Evolutionary conservation across 2,888 invertebrate genomes (phyloP), one percentile per base, ranked within the genome.

Genomic region (Choristoneura rosaceana): DNA sequence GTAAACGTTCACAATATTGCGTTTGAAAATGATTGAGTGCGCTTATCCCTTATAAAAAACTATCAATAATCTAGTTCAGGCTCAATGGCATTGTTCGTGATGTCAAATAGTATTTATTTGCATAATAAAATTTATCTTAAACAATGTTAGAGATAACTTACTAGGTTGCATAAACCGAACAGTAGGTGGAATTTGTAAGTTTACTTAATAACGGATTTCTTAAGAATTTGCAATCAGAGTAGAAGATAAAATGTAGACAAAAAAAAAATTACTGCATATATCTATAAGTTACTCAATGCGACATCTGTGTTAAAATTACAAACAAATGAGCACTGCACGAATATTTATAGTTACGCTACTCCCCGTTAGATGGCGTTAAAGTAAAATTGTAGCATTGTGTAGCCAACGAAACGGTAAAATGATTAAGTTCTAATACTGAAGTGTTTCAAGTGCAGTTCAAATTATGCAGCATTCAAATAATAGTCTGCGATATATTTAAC

Each of bases 311-410:
- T 17, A 10, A 12, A 4, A 2, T 12, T 55, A 25, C 4, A 41
- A 52, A 14, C 14, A 50, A 15, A 9, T 25, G 10, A 10, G 25
- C 25, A 17, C 0, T 33, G 2, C 4, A 12, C 0, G 14, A 50
- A 52, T 15, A 12, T 5, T 7, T 14, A 14, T 55, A 61, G 70
- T 77, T 67, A 8, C 2, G 73, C 76, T 77, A 78, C 69, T 76
- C 55, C 25, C 8, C 63, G 5, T 38, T 63, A 85, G 83, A 81
- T 84, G 81, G 79, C 83, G 78, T 70, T 77, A 25, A 7, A 10
- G 38, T 15, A 76, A 75, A 74, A 41, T 9, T 17, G 2, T 17
- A 52, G 8, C 15, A 15, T 15, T 52, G 7, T 17, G 9, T 17
- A 4, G 0, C 43, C 43, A 43, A 43, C 3, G 10, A 43, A 9